Evolutionary conservation across 2,888 invertebrate species (phyloP), one percentile per base, ranked within the genome.

Genomic region (Mystacides longicornis): DNA sequence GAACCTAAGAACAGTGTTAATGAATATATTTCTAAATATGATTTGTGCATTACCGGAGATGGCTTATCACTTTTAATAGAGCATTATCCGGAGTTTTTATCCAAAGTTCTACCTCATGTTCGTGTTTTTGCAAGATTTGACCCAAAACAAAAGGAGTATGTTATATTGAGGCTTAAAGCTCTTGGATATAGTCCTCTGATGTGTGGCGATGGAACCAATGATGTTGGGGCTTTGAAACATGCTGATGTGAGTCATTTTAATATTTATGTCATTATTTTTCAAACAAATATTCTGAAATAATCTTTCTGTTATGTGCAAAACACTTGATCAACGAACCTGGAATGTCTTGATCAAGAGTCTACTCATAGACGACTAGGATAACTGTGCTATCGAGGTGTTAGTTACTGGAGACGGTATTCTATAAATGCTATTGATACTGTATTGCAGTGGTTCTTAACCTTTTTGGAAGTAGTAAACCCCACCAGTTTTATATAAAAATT

Each of bases 181-280:
- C 74, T 90, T 11, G 99, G 99, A 3, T 93, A 84, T 67, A 83
- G 83, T 2, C 95, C 97, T 0, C 77, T 99, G 2, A 99, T 99
- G 99, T 99, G 99, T 68, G 99, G 99, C 1, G 99, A 99, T 75
- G 99, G 99, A 53, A 99, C 99, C 1, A 99, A 99, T 70, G 99
- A 99, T 74, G 99, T 99, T 11, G 99, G 99, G 18, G 96, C 96
- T 3, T 75, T 99, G 50, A 99, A 99, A 73, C 99, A 99, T 73
- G 96, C 99, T 27, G 89, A 99, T 73, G 96, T 92, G 66, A 87
- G 87, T 81, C 58, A 64, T 69, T 66, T 33, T 19, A 16, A 16
- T 43, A 9, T 9, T 31, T 31, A 31, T 9, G 14, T 14, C 14
- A 31, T 9, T 9, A 31, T n/a, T n/a, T n/a, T n/a, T n/a, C n/a